These are phyloP conservation scores for Pterostichus niger DNA, from an alignment of 2,888 invertebrate genomes.

Conservation along the genomic window DNA sequence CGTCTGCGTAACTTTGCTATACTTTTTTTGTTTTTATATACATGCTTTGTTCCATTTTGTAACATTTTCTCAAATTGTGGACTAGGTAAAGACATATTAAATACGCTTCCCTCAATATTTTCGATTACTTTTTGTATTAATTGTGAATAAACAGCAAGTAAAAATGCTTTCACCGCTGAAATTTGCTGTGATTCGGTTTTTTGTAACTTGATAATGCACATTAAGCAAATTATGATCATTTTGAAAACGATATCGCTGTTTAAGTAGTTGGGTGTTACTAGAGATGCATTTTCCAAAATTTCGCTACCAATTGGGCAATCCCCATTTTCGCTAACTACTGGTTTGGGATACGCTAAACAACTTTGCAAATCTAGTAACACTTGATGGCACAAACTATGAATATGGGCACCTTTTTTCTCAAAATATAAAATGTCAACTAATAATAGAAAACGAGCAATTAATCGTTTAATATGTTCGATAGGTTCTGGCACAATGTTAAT, in stretches of 20 bases:
- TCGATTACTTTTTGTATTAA: constrained; percentile 78
- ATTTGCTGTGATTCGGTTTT: constrained; percentile 87
- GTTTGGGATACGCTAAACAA: constrained; percentile 81
- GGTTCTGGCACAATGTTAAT: constrained; percentile 73
- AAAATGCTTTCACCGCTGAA: constrained; percentile 91
- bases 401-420: constrained; percentile 82
- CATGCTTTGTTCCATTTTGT: constrained; percentile 70
- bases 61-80: constrained; percentile 71
- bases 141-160: constrained; percentile 89
- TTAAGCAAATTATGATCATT: constrained; percentile 89
- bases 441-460: constrained; percentile 80
- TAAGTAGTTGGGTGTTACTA: constrained; percentile 80
- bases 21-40: constrained; percentile 71
- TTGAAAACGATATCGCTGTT: constrained; percentile 88
- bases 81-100: constrained; percentile 75
- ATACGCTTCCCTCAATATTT: constrained; percentile 75
- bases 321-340: constrained; percentile 77
- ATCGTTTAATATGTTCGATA: constrained; percentile 77
- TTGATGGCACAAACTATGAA: constrained; percentile 84
- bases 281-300: constrained; percentile 78
- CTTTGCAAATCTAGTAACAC: constrained; percentile 87
- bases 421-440: constrained; percentile 83
- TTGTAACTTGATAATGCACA: constrained; percentile 88
- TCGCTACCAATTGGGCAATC: constrained; percentile 79
- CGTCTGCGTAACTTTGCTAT: constrained; percentile 66